These are phyloP conservation scores for Sinodicranocentrus sp. DNA, from an alignment of 2,888 invertebrate genomes.

Conservation along the genomic window DNA sequence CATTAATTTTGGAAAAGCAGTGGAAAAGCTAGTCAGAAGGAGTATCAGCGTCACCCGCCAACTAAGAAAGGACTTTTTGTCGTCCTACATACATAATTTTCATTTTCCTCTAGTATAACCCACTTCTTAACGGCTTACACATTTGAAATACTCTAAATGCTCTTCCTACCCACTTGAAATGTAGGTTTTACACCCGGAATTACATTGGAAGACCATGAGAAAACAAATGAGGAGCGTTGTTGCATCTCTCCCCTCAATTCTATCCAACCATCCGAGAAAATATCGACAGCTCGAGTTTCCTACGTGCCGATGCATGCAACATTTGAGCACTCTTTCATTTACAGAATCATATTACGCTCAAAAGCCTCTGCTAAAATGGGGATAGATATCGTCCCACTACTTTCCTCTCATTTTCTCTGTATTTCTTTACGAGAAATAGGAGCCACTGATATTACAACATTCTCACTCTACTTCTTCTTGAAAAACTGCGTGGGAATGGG, in stretches of 20 bases:
- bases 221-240: not conserved
- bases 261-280: constrained; percentile 48
- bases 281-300: constrained; percentile 56
- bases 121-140: constrained; percentile 3
- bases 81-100: constrained; percentile 2
- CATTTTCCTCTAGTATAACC: constrained; percentile 8
- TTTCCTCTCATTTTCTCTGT: too few species aligned
- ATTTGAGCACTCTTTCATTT: constrained; percentile 46
- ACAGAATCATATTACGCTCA: constrained; percentile 11
- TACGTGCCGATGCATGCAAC: constrained; percentile 48
- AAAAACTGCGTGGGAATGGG: constrained; percentile 11
- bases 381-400: too few species aligned
- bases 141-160: not conserved
- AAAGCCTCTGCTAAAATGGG: too few species aligned
- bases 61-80: not conserved
- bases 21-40: not conserved
- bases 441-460: not conserved
- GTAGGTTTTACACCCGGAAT: too few species aligned
- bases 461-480: not conserved
- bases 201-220: not conserved
- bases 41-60: constrained; percentile 4
- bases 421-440: not conserved
- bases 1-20: constrained; percentile 70
- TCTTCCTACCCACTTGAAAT: too few species aligned
- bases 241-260: constrained; percentile 7